phyloP scores from a whole-genome alignment of 2,888 invertebrate genomes.

The Archips crataeganus region DNA sequence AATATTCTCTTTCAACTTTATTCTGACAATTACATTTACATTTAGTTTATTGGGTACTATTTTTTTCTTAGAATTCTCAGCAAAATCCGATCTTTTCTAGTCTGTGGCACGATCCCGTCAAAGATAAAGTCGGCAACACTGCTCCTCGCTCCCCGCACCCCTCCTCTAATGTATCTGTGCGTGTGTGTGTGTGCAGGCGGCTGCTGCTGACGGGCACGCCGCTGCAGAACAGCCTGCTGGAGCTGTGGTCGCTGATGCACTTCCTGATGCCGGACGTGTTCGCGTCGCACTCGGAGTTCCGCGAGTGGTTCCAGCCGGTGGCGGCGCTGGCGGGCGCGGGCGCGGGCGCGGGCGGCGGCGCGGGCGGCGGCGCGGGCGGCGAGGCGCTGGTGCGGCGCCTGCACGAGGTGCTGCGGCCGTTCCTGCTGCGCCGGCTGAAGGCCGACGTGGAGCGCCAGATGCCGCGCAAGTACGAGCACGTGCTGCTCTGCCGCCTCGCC shows the following conservation, averaged over 20 bases:
- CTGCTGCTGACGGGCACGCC: conserved; percentile 97
- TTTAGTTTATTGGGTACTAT: too few relatives aligned
- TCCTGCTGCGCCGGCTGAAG: conserved; percentile 96
- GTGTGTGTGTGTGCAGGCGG: conserved; percentile 85
- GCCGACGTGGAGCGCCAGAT: conserved; percentile 98
- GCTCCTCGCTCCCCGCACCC: background rate
- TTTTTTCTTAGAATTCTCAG: too few relatives aligned
- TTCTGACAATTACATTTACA: too few relatives aligned
- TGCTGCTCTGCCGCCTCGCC: conserved; percentile 96
- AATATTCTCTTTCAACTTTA: too few relatives aligned
- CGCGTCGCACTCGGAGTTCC: conserved; percentile 97
- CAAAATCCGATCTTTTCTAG: too few relatives aligned
- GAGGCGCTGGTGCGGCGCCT: conserved; percentile 58
- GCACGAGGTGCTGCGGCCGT: conserved; percentile 92
- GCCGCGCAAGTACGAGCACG: conserved; percentile 97
- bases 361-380: conserved; percentile 57
- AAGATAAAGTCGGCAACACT: too few relatives aligned
- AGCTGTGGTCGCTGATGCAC: conserved; percentile 99
- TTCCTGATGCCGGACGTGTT: conserved; percentile 99
- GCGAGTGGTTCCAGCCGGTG: conserved; percentile 99
- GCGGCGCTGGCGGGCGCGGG: conserved; percentile 90
- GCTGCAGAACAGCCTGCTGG: conserved; percentile 98
- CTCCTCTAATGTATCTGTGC: background rate
- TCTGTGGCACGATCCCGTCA: too few relatives aligned
- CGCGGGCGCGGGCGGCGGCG: conserved; percentile 50